Base-by-base conservation (phyloP, 1,140 invertebrate genomes). In the Gonioctena quinquepunctata region DNA sequence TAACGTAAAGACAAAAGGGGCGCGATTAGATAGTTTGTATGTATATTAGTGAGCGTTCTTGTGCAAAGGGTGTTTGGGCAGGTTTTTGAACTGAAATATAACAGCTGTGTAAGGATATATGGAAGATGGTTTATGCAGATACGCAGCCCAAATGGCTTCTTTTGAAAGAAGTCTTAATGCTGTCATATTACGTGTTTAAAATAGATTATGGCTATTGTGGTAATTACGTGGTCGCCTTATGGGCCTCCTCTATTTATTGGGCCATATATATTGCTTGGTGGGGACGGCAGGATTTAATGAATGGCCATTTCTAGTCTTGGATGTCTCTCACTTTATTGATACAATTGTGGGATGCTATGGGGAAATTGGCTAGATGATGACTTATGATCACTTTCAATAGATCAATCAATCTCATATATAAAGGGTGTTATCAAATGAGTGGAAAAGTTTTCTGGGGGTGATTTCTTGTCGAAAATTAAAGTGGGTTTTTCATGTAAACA, bases 141-240 rank as follows among this genome's bases (percentile, higher is more conserved):
- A 77, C 69, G 72, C 70, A 48, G 72, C 72, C 74, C 76, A 77
- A 79, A 79, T 75, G 76, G 76, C 74, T 73, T 69, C 67, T 62
- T 74, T 16, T 52, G 69, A 76, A 81, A 81, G 78, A 81, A 81
- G 77, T 80, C 79, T 78, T 81, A 81, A 81, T 77, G 78, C 78
- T 79, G 78, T 79, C 78, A 77, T 78, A 80, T 80, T 81, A 81
- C 79, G 79, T 81, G 79, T 81, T 77, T 69, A 74, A 77, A 80
- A 81, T 81, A 81, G 79, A 81, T 81, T 80, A 81, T 81, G 76
- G 79, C 76, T 77, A 77, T 79, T 81, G 79, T 73, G 69, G 79
- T 81, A 79, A 81, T 81, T 81, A 81, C 77, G 73, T 65, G 64
- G 78, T 75, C 76, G 76, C 78, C 78, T 76, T 79, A 78, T 80